Conservation (phyloP, 2,797 vertebrate genomes). For the Neopelma chrysocephalum region DNA sequence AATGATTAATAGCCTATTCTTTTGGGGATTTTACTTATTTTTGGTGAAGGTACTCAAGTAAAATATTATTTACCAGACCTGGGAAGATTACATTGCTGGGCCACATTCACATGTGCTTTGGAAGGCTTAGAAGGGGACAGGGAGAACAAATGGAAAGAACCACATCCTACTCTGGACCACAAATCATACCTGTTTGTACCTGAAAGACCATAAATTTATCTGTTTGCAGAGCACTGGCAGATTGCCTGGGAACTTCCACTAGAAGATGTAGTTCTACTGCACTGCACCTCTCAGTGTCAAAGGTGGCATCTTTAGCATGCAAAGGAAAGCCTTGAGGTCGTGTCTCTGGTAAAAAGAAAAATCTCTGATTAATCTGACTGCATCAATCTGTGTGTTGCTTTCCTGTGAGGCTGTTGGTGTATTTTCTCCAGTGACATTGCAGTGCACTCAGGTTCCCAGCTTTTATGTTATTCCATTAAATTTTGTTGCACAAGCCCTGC, state of each 20-base stretch:
- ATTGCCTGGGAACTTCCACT: slow-evolving; percentile 17
- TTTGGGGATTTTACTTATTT: background rate
- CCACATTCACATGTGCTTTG: background rate
- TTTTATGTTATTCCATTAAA: background rate
- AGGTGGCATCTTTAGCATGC: background rate
- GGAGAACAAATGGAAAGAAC: background rate
- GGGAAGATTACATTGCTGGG: background rate
- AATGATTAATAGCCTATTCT: background rate
- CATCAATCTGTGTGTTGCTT: background rate
- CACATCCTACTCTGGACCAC: slow-evolving; percentile 17
- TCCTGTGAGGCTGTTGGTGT: background rate
- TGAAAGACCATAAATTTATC: slow-evolving; percentile 55
- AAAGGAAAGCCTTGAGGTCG: background rate
- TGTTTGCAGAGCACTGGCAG: slow-evolving; percentile 45
- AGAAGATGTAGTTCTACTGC: background rate
- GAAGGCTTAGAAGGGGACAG: background rate
- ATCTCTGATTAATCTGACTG: background rate
- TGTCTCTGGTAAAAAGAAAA: background rate
- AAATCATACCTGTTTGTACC: slow-evolving; percentile 56
- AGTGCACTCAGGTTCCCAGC: background rate
- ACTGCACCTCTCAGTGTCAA: background rate
- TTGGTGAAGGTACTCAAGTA: background rate
- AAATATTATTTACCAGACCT: background rate
- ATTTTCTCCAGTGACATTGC: background rate
- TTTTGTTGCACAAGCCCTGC: slow-evolving; percentile 25